Evolutionary conservation across 2,113 vertebrate species (phyloP), one percentile per base, ranked within the genome.

Genomic region (Colistium nudipinnis): DNA sequence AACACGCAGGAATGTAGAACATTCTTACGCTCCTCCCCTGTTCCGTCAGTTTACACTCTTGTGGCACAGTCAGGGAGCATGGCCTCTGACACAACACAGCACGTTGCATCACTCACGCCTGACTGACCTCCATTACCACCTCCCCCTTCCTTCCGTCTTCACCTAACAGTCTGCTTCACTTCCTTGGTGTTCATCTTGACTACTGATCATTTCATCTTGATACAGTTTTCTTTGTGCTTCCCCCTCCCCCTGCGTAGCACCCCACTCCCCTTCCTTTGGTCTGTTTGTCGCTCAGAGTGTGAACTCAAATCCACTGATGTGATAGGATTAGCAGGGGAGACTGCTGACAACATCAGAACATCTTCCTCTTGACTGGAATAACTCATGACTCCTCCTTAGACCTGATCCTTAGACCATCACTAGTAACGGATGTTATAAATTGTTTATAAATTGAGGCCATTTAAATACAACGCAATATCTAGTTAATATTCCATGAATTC

Each of bases 1-100:
- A n/a, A n/a, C n/a, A n/a, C n/a, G n/a, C 6, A 60, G 76, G 80
- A 83, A 82, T 84, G 71, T 31, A 38, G 80, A 78, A 65, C 85
- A 74, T 44, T 44, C 65, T 74, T 22, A 9, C 9, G 49, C 17
- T 4, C 11, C 13, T 47, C 14, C 47, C 24, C 22, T 51, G 14
- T 49, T 54, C 38, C 5, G 20, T 74, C 66, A 19, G 43, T 56
- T 73, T 27, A 59, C 14, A 11, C 49, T 52, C 30, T 38, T 24
- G 38, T 19, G 69, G 73, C 59, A 9, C 28, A 20, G 39, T 17
- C 55, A 70, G 45, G 64, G 48, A 24, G 19, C 31, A n/a, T 27
- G 62, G 33, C 63, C 76, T 80, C 76, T 74, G 81, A 81, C 77
- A 77, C 31, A 4, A 57, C 71, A 76, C 78, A 71, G 44, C 83